These are phyloP conservation scores for Cheilosia vernalis DNA, from an alignment of 2,888 invertebrate species.

Conservation along the genomic window DNA sequence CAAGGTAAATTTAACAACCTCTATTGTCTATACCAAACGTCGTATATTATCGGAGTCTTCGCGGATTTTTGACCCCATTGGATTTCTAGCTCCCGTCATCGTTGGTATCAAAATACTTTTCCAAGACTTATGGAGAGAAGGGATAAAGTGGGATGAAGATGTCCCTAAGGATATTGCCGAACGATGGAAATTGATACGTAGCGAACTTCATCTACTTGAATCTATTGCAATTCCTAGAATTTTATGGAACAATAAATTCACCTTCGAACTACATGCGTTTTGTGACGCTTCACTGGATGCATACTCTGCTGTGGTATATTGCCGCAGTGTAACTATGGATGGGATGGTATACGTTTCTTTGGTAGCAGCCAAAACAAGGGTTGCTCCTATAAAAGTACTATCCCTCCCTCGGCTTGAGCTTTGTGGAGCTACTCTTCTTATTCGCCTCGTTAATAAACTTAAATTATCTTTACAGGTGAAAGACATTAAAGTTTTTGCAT, in stretches of 20 bases:
- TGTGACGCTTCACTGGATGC: conserved; percentile 40
- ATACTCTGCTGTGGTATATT: conserved; percentile 34
- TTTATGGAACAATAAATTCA: not conserved
- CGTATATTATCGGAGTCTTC: conserved; percentile 23
- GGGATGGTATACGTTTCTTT: conserved; percentile 4
- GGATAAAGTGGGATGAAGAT: conserved; percentile 5
- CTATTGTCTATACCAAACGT: conserved; percentile 7
- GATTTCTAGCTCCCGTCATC: conserved; percentile 17
- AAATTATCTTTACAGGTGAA: conserved; percentile 1
- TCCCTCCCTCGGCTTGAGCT: conserved; percentile 26
- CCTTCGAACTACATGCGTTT: not conserved
- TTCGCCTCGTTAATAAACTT: conserved; percentile 16
- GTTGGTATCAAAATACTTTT: conserved; percentile 11
- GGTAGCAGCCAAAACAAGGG: conserved; percentile 33
- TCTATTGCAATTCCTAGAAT: not conserved
- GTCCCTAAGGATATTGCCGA: conserved; percentile 14
- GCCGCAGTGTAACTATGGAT: not conserved
- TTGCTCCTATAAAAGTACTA: conserved; percentile 40
- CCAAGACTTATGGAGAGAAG: conserved; percentile 11
- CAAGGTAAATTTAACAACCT: not conserved
- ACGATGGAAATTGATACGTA: not conserved
- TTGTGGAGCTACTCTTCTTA: conserved; percentile 9
- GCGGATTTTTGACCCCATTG: conserved; percentile 15
- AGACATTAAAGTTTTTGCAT: not conserved
- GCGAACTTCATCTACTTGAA: not conserved